phyloP scores from a whole-genome alignment of 2,113 vertebrate species.

The Gambusia holbrooki region DNA sequence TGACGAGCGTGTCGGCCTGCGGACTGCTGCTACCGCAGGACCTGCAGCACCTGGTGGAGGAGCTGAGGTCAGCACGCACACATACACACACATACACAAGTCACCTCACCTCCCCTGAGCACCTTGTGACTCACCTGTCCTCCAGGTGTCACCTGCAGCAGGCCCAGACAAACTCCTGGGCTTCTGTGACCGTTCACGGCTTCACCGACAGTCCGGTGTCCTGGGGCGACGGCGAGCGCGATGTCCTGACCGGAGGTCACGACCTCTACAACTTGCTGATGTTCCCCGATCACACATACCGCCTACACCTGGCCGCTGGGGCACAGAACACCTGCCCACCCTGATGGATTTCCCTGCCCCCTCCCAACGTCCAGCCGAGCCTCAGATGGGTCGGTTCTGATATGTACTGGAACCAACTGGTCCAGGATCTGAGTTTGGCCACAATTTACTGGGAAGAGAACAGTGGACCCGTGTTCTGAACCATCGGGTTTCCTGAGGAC shows the following conservation, averaged over 20 bases:
- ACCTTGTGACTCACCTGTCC: conserved; percentile 7
- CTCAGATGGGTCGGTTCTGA: too few species aligned
- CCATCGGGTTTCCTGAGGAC: too few species aligned
- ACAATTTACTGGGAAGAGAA: too few species aligned
- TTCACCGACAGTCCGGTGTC: conserved; percentile 92
- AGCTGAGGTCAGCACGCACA: conserved; percentile 76
- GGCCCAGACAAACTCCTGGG: conserved; percentile 82
- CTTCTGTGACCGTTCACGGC: conserved; percentile 87
- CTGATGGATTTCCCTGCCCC: too few species aligned
- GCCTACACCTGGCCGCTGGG: conserved; percentile 88
- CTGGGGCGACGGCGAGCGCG: conserved; percentile 86
- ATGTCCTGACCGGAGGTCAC: conserved; percentile 88
- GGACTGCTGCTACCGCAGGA: conserved; percentile 88
- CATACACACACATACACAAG: not conserved
- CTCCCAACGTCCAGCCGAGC: too few species aligned
- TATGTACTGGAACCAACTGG: not conserved
- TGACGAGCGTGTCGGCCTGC: conserved; percentile 82
- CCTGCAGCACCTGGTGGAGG: conserved; percentile 81
- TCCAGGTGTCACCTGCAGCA: conserved; percentile 83
- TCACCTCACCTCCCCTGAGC: not conserved
- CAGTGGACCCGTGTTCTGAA: too few species aligned
- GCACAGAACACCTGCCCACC: conserved; percentile 82
- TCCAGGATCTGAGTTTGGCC: too few species aligned
- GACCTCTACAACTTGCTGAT: conserved; percentile 90
- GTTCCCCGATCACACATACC: conserved; percentile 88